These are phyloP conservation scores for Sycophaga agraensis DNA, from an alignment of 1,140 invertebrate species.

Conservation along the genomic window DNA sequence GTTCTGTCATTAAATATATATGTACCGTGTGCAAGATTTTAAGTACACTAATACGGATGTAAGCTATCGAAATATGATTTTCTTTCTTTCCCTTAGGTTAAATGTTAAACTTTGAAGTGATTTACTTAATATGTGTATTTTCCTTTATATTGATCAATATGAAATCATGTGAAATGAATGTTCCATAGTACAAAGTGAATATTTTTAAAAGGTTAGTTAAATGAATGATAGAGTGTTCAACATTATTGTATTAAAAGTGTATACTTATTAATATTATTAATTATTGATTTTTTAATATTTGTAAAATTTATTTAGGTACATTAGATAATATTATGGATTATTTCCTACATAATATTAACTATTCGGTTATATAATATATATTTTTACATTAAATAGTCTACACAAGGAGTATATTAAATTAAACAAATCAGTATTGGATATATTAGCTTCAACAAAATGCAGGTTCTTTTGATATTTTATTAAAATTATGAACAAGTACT, in stretches of 20 bases:
- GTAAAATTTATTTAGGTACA: conserved; percentile 23
- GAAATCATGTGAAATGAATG: conserved; percentile 10
- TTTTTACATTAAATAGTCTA: conserved; percentile 15
- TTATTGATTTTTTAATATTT: conserved; percentile 7
- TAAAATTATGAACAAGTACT: neutral
- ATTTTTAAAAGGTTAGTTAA: conserved; percentile 21
- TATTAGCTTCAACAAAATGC: conserved; percentile 6
- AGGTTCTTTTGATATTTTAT: conserved; percentile 12
- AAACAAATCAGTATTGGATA: conserved; percentile 22
- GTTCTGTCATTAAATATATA: neutral
- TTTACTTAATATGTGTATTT: conserved; percentile 10
- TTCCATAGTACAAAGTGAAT: conserved; percentile 25
- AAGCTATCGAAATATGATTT: conserved; percentile 27
- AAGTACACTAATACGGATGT: conserved; percentile 8
- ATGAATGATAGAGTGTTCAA: conserved; percentile 17
- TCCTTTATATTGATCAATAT: conserved; percentile 1
- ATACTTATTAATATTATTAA: conserved; percentile 6
- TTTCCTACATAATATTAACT: conserved; percentile 7
- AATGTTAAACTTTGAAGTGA: neutral
- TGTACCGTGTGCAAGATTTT: conserved; percentile 14
- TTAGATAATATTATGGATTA: conserved; percentile 20
- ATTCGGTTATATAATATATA: conserved; percentile 24
- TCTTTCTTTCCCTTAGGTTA: neutral
- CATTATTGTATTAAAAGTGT: conserved; percentile 11
- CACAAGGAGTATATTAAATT: conserved; percentile 15